phyloP scores from a whole-genome alignment of 92 coral and sea anemone genomes.

The Parazoanthus atlanticus region DNA sequence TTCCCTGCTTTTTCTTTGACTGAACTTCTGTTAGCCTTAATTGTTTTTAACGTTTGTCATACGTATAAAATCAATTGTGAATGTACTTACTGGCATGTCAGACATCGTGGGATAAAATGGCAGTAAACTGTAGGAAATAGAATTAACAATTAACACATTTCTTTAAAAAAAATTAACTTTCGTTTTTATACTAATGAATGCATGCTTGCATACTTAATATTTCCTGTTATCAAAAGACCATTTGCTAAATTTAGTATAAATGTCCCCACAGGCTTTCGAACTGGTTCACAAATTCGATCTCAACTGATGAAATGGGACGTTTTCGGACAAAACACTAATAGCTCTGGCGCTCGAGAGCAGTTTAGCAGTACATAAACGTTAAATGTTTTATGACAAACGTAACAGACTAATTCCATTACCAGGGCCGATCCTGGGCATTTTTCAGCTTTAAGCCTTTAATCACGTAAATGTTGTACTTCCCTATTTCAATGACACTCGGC shows the following conservation, averaged over 20 bases:
- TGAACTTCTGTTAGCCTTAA: background rate
- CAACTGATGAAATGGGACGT: too few species aligned
- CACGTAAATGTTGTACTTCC: too few species aligned
- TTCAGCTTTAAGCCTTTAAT: too few species aligned
- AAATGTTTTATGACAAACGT: background rate
- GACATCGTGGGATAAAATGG: conserved; percentile 84
- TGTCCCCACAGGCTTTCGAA: too few species aligned
- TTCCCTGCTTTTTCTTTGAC: too few species aligned
- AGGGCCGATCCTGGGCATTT: too few species aligned
- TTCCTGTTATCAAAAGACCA: too few species aligned
- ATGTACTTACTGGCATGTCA: conserved; percentile 95
- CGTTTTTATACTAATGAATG: too few species aligned
- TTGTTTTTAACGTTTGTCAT: background rate
- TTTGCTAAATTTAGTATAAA: too few species aligned
- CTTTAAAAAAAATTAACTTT: background rate
- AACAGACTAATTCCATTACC: background rate
- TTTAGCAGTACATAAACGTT: background rate
- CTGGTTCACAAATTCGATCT: too few species aligned
- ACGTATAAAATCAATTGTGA: background rate
- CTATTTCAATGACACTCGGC: too few species aligned
- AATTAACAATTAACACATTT: background rate
- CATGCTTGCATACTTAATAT: background rate
- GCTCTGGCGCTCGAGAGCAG: background rate
- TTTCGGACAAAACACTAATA: too few species aligned
- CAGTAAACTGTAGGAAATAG: conserved; percentile 80